Evolutionary conservation across 2,113 vertebrate genomes (phyloP), one percentile per base, ranked within the genome.

Genomic region (Coptodon bakossiorum): DNA sequence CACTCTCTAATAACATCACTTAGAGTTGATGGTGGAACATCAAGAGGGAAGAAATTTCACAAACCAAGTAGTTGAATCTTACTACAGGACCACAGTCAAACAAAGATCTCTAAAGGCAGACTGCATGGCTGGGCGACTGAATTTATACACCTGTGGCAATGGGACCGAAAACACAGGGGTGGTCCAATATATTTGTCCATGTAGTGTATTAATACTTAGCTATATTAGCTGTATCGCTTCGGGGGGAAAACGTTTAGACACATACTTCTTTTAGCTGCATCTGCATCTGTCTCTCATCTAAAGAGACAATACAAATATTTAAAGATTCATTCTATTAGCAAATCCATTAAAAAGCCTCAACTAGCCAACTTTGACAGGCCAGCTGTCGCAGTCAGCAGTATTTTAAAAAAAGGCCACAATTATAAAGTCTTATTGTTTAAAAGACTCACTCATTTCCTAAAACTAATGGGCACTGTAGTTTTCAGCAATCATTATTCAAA

Each of bases 201-300:
- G 13, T 73, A 27, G 22, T 45, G 38, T 73, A 45, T 45, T 16
- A 27, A 73, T 73, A 43, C 66, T 43, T 27, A 24, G n/a, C 22
- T 24, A 31, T 31, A 31, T 29, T 59, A 59, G 56, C 7, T 59
- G n/a, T 43, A 71, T 43, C 43, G 38, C 5, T 24, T 43, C 1
- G 2, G 27, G 13, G 12, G 27, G 0, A 0, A 2, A 61, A 61
- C 1, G 40, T 45, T 43, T 45, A 45, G 22, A 73, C 22, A 73
- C 68, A 48, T 73, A 43, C 38, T 45, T 73, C 8, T 24, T 24
- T 73, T 73, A 27, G 40, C 22, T 48, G 38, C 22, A 27, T 56
- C 24, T 24, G 22, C 53, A 24, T 61, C 57, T 17, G 57, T 31
- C 57, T 61, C 57, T 48, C 14, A 48, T 48, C 68, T 48, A 76